Base-by-base conservation (phyloP, 2,113 vertebrate genomes). In the Mesembrinibis cayennensis region DNA sequence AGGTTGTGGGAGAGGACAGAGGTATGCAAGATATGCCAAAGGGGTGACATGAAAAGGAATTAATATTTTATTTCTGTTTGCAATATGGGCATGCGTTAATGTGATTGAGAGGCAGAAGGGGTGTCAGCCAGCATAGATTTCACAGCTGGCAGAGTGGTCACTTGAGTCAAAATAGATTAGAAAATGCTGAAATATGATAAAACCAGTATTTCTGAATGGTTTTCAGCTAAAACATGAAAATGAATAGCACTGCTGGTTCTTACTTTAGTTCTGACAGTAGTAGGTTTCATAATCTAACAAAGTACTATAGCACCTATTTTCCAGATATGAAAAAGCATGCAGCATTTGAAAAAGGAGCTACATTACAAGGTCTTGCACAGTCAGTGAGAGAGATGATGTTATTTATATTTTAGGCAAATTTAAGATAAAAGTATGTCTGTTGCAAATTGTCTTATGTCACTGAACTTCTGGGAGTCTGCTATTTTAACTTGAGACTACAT, bases 1-100 rank as follows among this genome's bases (percentile, higher is more conserved):
- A 82, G 30, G 16, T 72, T 87, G 88, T 94, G 85, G 82, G 92
- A 96, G 92, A 76, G 58, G 78, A 76, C 73, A 70, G 66, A 95
- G 70, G 53, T 65, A 80, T 91, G 87, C 49, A 29, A 95, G 49
- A 45, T 93, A 93, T 52, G 72, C 87, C 81, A 36, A 47, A 95
- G 72, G 69, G 52, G 47, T 85, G 61, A 76, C 82, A 45, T 82
- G 81, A 79, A 91, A 74, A 81, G 47, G 47, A 89, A 87, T 40
- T 17, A 63, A 16, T 84, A 66, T 82, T 92, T 94, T 63, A 63
- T 87, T 93, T 87, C 67, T 95, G 19, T 69, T 89, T 76, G 73
- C 78, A 65, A 1, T 76, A 29, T 45, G 53, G 65, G 21, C 70
- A 44, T 2, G 0, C 34, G 6, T 34, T 72, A 82, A 42, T 89